Evolutionary conservation across 2,888 invertebrate species (phyloP), one percentile per base, ranked within the genome.

Genomic region (Cybosia mesomella): DNA sequence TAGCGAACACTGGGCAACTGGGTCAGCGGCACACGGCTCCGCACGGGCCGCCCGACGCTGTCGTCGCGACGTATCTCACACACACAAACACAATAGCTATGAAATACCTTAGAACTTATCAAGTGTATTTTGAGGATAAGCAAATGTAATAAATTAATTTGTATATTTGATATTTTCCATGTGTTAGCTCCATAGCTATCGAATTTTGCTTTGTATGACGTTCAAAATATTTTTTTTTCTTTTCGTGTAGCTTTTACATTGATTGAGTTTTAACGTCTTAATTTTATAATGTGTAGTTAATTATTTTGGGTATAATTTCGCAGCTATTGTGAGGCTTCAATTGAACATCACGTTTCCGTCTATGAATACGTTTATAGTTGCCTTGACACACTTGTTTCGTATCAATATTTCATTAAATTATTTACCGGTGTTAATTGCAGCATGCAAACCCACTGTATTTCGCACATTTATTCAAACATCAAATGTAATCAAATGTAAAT

Each of bases 21-120:
- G 94, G 94, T 94, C 93, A 94, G 88, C 92, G 86, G 95, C 93
- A 87, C 93, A 91, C 90, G 86, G 83, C 89, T 89, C 85, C 83
- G 83, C 85, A 85, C 85, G 84, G 81, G 84, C 83, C 84, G 84
- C 82, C 83, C 83, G 80, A 76, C 83, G 82, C 76, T 77, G 81
- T 79, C 84, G 83, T 77, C 78, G 79, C 82, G 80, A 82, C 81
- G 78, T 76, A 81, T 80, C 80, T 82, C 81, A 80, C 79, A 81
- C 74, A 79, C 63, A 76, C 68, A 68, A 70, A 77, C 73, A 80
- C 82, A 62, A 58, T 61, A 65, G 61, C 64, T 67, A 61, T 39
- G 66, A 69, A 64, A 70, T 69, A 60, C 59, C 71, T 72, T 67
- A 63, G 32, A n/a, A 72, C 34, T 75, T 80, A 71, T 69, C 72